A percentile compares a stretch with the other conserved stretches of the same genome.
phyloP scores from a whole-genome alignment of 1,140 invertebrate species.

The Diachasmimorpha longicaudata region DNA sequence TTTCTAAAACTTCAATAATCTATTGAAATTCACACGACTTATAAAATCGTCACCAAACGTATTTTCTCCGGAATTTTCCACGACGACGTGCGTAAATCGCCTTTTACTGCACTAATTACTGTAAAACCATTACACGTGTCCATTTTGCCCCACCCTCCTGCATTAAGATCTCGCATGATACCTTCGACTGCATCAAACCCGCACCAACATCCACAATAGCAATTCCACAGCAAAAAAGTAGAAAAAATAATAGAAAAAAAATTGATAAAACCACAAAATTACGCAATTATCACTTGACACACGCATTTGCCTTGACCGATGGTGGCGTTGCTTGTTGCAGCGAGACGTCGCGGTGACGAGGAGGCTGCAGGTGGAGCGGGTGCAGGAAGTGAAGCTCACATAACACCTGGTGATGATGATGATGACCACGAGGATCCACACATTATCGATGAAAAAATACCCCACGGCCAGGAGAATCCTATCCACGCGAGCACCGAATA shows the following conservation, averaged over 20 bases:
- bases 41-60: too few species aligned
- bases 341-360: constrained; percentile 61
- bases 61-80: too few species aligned
- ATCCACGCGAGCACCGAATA: constrained; percentile 61
- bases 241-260: constrained; percentile 7
- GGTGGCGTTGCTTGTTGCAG: constrained; percentile 64
- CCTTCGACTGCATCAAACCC: too few species aligned
- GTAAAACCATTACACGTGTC: too few species aligned
- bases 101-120: too few species aligned
- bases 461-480: constrained; percentile 59
- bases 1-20: too few species aligned
- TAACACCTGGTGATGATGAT: constrained; percentile 58
- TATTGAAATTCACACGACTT: too few species aligned
- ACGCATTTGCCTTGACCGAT: constrained; percentile 61
- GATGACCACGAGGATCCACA: constrained; percentile 57
- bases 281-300: constrained; percentile 23
- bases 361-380: constrained; percentile 58
- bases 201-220: too few species aligned
- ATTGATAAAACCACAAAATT: constrained; percentile 25
- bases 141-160: too few species aligned
- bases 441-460: constrained; percentile 58
- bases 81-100: too few species aligned
- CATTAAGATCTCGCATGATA: too few species aligned
- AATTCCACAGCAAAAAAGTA: background rate
- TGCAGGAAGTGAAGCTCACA: constrained; percentile 60